Conservation (phyloP, 2,113 vertebrate genomes). For the Connochaetes taurinus region DNA sequence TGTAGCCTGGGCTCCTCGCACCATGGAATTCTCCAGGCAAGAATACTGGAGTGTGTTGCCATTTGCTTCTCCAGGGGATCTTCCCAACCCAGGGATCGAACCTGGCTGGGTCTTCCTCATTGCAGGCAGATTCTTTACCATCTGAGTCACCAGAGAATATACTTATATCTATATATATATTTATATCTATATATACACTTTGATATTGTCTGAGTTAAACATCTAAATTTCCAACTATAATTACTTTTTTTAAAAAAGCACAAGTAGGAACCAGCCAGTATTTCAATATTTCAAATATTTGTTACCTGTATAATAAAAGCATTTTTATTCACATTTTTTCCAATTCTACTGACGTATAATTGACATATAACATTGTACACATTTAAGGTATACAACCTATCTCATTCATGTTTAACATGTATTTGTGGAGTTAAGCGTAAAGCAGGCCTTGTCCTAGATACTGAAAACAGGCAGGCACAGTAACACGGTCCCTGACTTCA, state of each 20-base stretch:
- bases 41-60: background rate
- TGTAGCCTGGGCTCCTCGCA: background rate
- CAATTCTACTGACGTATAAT: background rate
- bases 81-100: background rate
- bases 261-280: background rate
- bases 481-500: background rate
- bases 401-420: background rate
- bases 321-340: background rate
- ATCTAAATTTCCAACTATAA: background rate
- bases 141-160: background rate
- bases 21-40: background rate
- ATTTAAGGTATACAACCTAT: background rate
- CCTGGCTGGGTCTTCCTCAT: background rate
- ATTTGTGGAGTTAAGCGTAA: background rate
- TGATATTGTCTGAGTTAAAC: background rate
- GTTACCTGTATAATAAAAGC: background rate
- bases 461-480: background rate
- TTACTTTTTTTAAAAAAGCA: background rate
- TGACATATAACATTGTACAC: background rate
- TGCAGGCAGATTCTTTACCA: background rate
- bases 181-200: background rate
- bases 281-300: constrained; percentile 3
- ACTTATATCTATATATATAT: background rate
- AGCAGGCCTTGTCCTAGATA: background rate
- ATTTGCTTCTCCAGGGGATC: background rate